phyloP scores from a whole-genome alignment of 2,797 vertebrate genomes.

The Danio albolineatus region DNA sequence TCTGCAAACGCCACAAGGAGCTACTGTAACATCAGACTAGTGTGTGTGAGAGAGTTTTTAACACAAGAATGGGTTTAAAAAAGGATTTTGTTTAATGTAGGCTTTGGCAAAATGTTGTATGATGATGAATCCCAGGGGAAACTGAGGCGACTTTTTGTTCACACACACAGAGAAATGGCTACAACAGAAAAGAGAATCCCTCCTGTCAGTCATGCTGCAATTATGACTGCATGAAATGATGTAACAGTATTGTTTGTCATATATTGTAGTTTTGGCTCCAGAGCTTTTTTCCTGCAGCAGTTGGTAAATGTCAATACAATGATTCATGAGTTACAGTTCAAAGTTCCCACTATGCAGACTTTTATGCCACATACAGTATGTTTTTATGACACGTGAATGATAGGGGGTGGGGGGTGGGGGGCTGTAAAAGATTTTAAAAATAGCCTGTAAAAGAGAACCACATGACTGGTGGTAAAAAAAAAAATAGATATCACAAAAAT shows the following conservation, averaged over 20 bases:
- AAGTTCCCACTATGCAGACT: background rate
- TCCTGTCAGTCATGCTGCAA: conserved; percentile 23
- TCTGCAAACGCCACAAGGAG: conserved; percentile 21
- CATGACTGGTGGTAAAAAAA: too few species aligned
- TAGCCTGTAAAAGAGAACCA: too few species aligned
- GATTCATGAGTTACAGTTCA: background rate
- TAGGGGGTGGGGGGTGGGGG: too few species aligned
- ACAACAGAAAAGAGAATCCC: conserved; percentile 11
- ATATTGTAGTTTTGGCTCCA: conserved; percentile 16
- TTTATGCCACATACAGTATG: conserved; percentile 3
- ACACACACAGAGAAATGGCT: background rate
- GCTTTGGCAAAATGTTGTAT: conserved; percentile 14
- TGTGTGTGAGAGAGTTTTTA: too few species aligned
- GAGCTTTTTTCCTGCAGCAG: background rate
- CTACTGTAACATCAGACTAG: too few species aligned
- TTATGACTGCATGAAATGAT: conserved; percentile 10
- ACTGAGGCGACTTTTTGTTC: conserved; percentile 2
- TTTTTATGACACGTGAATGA: background rate
- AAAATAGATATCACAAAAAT: too few species aligned
- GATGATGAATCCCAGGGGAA: conserved; percentile 4
- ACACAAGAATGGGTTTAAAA: conserved; percentile 28
- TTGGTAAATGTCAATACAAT: conserved; percentile 8
- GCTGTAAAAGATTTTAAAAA: too few species aligned
- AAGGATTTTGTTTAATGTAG: conserved; percentile 12
- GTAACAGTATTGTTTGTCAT: conserved; percentile 4